Percentiles rank a stretch among this genome's conserved stretches.
phyloP scores from a whole-genome alignment of 2,888 invertebrate species.

The Andrena camellia region DNA sequence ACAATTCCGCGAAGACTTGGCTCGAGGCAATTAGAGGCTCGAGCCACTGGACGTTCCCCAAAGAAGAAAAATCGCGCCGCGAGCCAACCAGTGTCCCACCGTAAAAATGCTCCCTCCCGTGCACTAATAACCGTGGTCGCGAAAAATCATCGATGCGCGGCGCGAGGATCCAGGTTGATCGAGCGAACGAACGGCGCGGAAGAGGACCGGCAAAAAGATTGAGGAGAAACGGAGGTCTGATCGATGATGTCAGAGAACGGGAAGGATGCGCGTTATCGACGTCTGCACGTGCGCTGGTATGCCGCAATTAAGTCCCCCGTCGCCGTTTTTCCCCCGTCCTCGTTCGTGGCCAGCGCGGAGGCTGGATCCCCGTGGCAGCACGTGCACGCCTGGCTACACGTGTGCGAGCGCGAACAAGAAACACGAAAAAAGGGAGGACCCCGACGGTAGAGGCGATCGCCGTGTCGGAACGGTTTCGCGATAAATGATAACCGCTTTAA shows the following conservation, averaged over 20 bases:
- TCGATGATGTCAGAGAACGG: conserved; percentile 72
- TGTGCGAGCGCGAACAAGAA: conserved; percentile 41
- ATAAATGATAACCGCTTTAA: conserved; percentile 72
- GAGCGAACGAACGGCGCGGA: conserved; percentile 48
- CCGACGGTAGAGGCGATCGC: conserved; percentile 42
- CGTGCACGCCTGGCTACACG: conserved; percentile 57
- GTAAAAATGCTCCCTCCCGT: conserved; percentile 35
- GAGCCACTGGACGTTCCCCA: background rate
- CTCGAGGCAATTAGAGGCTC: conserved; percentile 1
- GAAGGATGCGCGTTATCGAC: conserved; percentile 69
- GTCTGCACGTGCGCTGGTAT: conserved; percentile 73
- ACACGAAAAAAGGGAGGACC: conserved; percentile 49
- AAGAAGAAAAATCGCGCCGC: conserved; percentile 6
- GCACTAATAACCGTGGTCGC: conserved; percentile 50
- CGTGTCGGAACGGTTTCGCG: conserved; percentile 64
- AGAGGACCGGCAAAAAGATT: conserved; percentile 49
- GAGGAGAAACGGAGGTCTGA: conserved; percentile 64
- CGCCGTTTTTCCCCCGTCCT: conserved; percentile 35
- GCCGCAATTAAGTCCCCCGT: conserved; percentile 67
- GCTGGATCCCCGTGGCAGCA: conserved; percentile 48
- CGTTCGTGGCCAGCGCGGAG: conserved; percentile 30
- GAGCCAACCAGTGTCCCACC: conserved; percentile 2
- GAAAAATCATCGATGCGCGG: conserved; percentile 36
- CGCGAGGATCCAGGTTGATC: conserved; percentile 36
- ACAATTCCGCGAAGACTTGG: background rate